Evolutionary conservation across 2,888 invertebrate genomes (phyloP).

Genomic region (Hypolimnas misippus): DNA sequence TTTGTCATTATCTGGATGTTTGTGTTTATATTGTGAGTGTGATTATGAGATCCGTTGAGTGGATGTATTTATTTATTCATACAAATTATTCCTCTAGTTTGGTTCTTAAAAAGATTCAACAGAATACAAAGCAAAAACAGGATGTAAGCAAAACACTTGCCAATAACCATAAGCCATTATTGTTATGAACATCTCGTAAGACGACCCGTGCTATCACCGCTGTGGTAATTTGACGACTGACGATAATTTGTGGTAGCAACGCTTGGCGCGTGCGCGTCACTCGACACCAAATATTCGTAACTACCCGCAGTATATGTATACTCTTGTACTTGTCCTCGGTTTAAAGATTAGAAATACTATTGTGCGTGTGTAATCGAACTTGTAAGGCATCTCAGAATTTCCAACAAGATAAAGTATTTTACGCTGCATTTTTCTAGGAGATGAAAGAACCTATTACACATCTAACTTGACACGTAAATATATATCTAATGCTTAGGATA

Average conservation of each 20-base stretch:
- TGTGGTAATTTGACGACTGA: slow-evolving; percentile 52
- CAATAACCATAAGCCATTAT: slow-evolving; percentile 37
- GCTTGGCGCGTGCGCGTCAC: slow-evolving; percentile 63
- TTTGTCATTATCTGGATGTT: too few relatives aligned
- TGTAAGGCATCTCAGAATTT: neutral
- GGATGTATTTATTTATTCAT: too few relatives aligned
- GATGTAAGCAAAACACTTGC: slow-evolving; percentile 48
- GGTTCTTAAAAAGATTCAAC: neutral
- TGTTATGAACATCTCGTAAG: slow-evolving; percentile 47
- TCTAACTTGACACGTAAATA: too few relatives aligned
- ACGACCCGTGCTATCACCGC: slow-evolving; percentile 49
- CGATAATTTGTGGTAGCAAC: slow-evolving; percentile 22
- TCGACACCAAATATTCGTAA: slow-evolving; percentile 52
- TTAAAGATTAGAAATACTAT: slow-evolving; percentile 3
- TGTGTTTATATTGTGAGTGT: too few relatives aligned
- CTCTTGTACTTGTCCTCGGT: neutral
- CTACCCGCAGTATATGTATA: slow-evolving; percentile 54
- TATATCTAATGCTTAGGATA: too few relatives aligned
- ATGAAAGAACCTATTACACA: too few relatives aligned
- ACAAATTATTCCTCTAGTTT: neutral
- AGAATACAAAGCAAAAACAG: slow-evolving; percentile 40
- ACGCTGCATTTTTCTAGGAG: too few relatives aligned
- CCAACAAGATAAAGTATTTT: neutral
- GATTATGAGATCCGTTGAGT: too few relatives aligned
- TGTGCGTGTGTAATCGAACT: slow-evolving; percentile 3